Base-by-base conservation (phyloP, 2,113 vertebrate species). In the Laticauda laticaudata region DNA sequence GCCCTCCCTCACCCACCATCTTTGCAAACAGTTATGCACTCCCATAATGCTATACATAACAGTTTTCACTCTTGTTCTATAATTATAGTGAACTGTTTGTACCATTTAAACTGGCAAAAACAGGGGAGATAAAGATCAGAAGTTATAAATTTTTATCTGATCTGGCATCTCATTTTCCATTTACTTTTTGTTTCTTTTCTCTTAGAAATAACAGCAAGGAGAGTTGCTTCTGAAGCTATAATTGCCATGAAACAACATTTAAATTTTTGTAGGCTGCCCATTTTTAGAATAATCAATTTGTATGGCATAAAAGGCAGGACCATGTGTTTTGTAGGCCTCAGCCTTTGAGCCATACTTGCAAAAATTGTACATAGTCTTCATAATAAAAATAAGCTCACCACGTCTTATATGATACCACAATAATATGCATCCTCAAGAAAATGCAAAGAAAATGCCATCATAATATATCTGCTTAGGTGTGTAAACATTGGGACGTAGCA, bases 151-250 rank as follows among this genome's bases (percentile, higher is more conserved):
- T 12, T 0, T 0, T 26, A 4, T 34, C 6, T 57, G 39, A 81
- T 21, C 43, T 92, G n/a, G 10, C 11, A 93, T 12, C 10, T 0
- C 11, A 86, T 29, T 2, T 0, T 0, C 0, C n/a, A 12, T 53
- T 91, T 87, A 54, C 26, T 54, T 56, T 8, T 86, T 57, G 4
- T 48, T 91, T 43, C 15, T 24, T 75, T 91, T 43, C 24, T 48
- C 86, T 90, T 48, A 34, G 29, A 14, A 59, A 95, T 81, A 43
- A 81, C 18, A 81, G 75, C 75, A 54, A n/a, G 14, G 5, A n/a
- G 48, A n/a, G 54, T 1, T 87, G 12, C 7, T 93, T 81, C 23
- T 59, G 88, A 24, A 4, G n/a, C 0, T 64, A 39, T 20, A 29
- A 10, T 69, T 88, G 21, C 48, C 61, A 45, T 75, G 24, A 92